phyloP scores from a whole-genome alignment of 2,888 invertebrate genomes.

The Myopa testacea region DNA sequence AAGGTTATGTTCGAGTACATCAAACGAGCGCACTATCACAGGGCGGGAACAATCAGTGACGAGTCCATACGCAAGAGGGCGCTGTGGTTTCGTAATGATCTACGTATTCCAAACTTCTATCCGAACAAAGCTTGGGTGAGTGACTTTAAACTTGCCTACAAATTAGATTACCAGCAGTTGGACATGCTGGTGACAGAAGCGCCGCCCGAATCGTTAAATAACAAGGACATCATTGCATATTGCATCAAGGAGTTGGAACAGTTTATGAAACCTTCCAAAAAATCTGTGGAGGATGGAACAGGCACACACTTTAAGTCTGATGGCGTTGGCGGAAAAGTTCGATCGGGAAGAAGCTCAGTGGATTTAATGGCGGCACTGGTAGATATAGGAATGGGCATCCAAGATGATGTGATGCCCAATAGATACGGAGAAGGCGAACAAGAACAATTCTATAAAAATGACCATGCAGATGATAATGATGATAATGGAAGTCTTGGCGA shows the following conservation, averaged over 20 bases:
- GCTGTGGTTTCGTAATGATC: conserved; percentile 48
- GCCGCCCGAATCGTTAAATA: conserved; percentile 47
- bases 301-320: background rate
- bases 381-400: background rate
- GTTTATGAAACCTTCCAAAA: background rate
- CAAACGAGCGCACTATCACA: conserved; percentile 49
- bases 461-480: conserved; percentile 4
- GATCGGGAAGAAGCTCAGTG: too few relatives aligned
- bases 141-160: conserved; percentile 51
- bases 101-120: conserved; percentile 51
- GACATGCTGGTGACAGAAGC: conserved; percentile 43
- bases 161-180: conserved; percentile 48
- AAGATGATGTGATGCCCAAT: background rate
- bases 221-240: conserved; percentile 48
- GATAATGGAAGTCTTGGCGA: conserved; percentile 40
- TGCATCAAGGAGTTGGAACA: conserved; percentile 49
- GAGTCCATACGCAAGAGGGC: conserved; percentile 49
- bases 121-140: conserved; percentile 52
- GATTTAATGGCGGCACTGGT: too few relatives aligned
- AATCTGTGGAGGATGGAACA: background rate
- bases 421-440: too few relatives aligned
- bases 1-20: conserved; percentile 52
- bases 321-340: background rate
- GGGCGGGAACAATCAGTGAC: conserved; percentile 42
- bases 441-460: background rate